Evolutionary conservation across 2,797 vertebrate genomes (phyloP).

Genomic region (Falco rusticolus): DNA sequence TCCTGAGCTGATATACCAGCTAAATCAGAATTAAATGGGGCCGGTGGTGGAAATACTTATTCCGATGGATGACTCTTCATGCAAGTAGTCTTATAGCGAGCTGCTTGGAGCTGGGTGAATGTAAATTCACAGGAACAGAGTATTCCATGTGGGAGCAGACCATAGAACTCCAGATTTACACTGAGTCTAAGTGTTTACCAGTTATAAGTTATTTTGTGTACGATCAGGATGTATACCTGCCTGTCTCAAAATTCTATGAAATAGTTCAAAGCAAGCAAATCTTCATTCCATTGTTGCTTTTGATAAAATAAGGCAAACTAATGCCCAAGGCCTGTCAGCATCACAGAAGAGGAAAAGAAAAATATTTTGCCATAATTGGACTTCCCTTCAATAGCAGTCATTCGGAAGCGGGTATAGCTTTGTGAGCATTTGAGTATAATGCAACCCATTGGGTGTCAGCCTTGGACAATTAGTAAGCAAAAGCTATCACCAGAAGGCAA

Average conservation of each 20-base stretch:
- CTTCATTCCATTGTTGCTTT: neutral
- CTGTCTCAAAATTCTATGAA: neutral
- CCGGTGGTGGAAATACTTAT: neutral
- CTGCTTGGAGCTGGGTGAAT: neutral
- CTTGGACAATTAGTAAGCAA: constrained; percentile 47
- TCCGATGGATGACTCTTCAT: accelerated
- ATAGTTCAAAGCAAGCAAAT: neutral
- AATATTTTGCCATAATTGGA: neutral
- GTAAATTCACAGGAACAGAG: neutral
- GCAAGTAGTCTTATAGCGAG: neutral
- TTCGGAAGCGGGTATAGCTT: neutral
- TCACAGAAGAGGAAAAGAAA: neutral
- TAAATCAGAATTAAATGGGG: neutral
- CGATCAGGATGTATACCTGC: accelerated
- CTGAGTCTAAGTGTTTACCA: neutral
- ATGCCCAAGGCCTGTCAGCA: neutral
- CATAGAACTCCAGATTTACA: neutral
- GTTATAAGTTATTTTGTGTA: neutral
- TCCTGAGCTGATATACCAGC: neutral
- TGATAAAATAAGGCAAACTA: neutral
- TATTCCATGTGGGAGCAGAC: neutral
- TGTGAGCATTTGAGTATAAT: neutral
- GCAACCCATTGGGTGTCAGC: constrained; percentile 41
- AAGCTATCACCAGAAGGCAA: constrained; percentile 23
- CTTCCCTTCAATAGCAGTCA: neutral